Evolutionary conservation across 2,113 vertebrate species (phyloP), one percentile per base, ranked within the genome.

Genomic region (Rostratula benghalensis): DNA sequence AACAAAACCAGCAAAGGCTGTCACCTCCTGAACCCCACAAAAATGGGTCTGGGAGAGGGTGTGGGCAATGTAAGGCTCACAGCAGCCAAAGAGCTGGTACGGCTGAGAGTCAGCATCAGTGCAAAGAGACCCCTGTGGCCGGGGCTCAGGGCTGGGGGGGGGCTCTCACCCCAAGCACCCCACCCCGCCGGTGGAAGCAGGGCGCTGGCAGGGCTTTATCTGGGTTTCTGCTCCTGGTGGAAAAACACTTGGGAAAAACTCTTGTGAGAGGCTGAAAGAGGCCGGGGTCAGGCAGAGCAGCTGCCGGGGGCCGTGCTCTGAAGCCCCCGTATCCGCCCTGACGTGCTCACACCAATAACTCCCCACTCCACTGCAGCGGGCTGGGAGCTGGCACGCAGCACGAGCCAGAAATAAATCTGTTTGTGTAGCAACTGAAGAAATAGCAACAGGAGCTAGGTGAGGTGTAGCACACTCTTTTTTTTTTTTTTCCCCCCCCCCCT

Each of bases 341-440:
- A 54, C 54, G 63, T 13, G 89, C 91, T 69, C 13, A 13, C 63
- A 63, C 61, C 84, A 7, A 9, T 28, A 39, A 65, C 65, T 65
- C 3, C 12, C 67, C 96, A 33, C 95, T 77, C 39, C 91, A 23
- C 78, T 56, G 94, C 97, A 91, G 65, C 51, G 6, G 89, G 74
- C 94, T 53, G 68, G 59, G 87, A 16, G 27, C 90, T 70, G 97
- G 97, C 97, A 98, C 3, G 91, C 10, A 4, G 86, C 1, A 25
- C 3, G 18, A 6, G 94, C 97, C 97, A 96, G 96, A 97, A 98
- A 98, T 98, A 98, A 98, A 91, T 31, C 84, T 98, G 96, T 97
- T 98, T 98, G 96, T 92, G 94, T 98, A 97, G 98, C 96, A 98
- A 98, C 98, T 88, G 88, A 10, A 6, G 69, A 91, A 97, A 95